Evolutionary conservation across 1,140 invertebrate species (phyloP).

Genomic region (Lepidurus couesii): DNA sequence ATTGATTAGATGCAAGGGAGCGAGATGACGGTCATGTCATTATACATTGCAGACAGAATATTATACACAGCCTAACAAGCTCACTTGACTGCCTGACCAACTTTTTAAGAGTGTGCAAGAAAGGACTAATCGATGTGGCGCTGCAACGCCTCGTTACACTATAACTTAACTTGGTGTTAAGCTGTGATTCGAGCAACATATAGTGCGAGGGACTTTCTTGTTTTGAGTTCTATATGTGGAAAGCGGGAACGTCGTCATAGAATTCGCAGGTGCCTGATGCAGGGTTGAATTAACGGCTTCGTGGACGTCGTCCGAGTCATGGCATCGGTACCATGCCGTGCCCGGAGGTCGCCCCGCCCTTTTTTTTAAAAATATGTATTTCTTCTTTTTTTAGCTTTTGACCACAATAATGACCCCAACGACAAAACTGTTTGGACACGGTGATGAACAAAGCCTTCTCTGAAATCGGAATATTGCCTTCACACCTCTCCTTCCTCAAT

Average conservation of each 20-base stretch:
- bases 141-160: not conserved
- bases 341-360: slow-evolving; percentile 1
- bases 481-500: too few species aligned
- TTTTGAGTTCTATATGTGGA: not conserved
- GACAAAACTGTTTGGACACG: not conserved
- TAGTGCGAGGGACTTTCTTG: not conserved
- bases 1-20: not conserved
- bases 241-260: slow-evolving; percentile 20
- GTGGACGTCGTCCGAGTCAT: not conserved
- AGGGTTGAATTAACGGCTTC: slow-evolving; percentile 11
- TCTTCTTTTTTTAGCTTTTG: not conserved
- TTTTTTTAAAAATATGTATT: not conserved
- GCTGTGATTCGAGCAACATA: not conserved
- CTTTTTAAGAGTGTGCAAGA: not conserved
- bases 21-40: not conserved
- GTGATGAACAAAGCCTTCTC: not conserved
- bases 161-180: not conserved
- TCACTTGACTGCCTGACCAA: not conserved
- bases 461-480: not conserved
- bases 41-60: not conserved
- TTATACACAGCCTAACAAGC: not conserved
- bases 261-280: slow-evolving; percentile 20
- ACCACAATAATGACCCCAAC: not conserved
- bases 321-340: slow-evolving; percentile 20
- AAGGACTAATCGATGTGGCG: slow-evolving; percentile 3